Conservation (phyloP, 2,797 vertebrate genomes). For the Brachyrhaphis roseni region DNA sequence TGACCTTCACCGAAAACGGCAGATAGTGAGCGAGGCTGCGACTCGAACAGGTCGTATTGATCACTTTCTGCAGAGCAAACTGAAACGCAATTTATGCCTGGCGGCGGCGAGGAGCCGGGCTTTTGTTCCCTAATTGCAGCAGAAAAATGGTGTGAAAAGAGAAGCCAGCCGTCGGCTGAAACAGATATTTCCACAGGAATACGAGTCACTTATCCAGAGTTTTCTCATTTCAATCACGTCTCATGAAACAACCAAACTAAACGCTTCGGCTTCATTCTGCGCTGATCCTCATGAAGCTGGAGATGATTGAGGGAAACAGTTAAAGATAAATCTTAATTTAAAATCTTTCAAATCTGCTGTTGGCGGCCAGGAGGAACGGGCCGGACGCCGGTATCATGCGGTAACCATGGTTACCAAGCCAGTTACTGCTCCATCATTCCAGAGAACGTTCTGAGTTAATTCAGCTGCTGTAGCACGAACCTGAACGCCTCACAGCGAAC, state of each 20-base stretch:
- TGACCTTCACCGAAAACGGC: constrained; percentile 73
- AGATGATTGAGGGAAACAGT: not conserved
- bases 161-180: not conserved
- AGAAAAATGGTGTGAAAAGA: not conserved
- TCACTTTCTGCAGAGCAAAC: constrained; percentile 56
- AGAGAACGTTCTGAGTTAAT: too few relatives aligned
- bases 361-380: not conserved
- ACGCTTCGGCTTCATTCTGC: not conserved
- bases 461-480: too few relatives aligned
- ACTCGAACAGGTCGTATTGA: constrained; percentile 68
- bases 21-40: constrained; percentile 53
- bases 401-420: not conserved
- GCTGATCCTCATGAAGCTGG: not conserved
- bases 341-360: not conserved
- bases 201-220: not conserved
- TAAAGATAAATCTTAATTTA: not conserved
- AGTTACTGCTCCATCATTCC: not conserved
- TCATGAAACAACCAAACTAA: not conserved
- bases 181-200: not conserved
- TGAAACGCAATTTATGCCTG: constrained; percentile 44
- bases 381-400: not conserved
- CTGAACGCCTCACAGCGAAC: too few relatives aligned
- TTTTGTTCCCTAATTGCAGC: constrained; percentile 38
- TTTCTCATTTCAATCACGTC: not conserved
- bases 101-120: constrained; percentile 24